These are phyloP conservation scores for Mionectes olivaceus DNA, from an alignment of 2,797 vertebrate genomes.

Conservation along the genomic window DNA sequence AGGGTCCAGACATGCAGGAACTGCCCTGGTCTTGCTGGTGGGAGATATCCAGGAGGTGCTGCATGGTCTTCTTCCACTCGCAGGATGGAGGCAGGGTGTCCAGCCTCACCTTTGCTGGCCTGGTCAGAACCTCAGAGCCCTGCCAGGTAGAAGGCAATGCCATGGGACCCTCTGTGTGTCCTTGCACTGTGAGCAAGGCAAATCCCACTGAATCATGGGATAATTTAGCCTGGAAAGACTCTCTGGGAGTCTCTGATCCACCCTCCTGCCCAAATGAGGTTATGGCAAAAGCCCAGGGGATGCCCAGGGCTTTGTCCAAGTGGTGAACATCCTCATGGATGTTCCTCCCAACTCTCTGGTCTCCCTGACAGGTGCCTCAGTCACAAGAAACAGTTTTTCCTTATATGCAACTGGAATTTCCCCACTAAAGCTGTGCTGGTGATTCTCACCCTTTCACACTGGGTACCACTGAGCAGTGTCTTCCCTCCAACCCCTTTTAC, in stretches of 20 bases:
- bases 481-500: background rate
- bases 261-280: background rate
- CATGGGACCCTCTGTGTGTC: fast-evolving
- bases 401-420: background rate
- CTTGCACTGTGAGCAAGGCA: background rate
- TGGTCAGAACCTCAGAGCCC: background rate
- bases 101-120: background rate
- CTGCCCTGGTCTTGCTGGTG: background rate
- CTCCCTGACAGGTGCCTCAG: background rate
- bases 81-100: background rate
- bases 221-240: background rate
- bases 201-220: background rate
- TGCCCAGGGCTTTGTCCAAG: background rate
- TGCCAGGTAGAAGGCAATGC: background rate
- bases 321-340: background rate
- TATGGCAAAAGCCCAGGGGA: background rate
- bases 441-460: background rate
- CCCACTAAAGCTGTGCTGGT: background rate
- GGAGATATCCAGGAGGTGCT: background rate
- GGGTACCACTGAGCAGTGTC: background rate
- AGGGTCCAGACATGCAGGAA: background rate
- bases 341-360: background rate
- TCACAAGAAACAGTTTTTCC: background rate
- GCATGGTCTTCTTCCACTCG: background rate
- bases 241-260: background rate